Conservation (phyloP, 64 coral and sea anemone species). For the Platygyra sinensis region DNA sequence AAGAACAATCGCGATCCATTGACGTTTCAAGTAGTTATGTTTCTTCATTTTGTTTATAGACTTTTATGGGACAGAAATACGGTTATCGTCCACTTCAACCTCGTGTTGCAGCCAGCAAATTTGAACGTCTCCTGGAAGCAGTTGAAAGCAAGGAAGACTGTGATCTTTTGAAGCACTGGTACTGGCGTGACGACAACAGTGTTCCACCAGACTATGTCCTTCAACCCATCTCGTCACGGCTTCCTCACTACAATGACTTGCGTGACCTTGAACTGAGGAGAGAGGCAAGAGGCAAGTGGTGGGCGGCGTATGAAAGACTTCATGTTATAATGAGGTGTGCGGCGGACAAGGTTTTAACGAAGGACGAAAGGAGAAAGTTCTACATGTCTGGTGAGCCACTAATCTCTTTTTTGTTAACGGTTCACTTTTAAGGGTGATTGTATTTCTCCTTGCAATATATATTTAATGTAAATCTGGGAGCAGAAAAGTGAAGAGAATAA, state of each 20-base stretch:
- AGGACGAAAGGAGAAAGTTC: conserved; percentile 57
- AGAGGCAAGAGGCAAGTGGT: conserved; percentile 77
- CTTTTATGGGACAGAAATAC: conserved; percentile 91
- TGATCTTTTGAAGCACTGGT: conserved; percentile 66
- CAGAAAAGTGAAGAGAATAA: too few species aligned
- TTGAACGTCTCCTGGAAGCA: conserved; percentile 55
- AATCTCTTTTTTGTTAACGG: background rate
- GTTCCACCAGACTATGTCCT: conserved; percentile 77
- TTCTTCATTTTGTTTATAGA: conserved; percentile 27
- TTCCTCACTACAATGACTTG: conserved; percentile 83
- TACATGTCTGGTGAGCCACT: conserved; percentile 77
- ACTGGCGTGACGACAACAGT: conserved; percentile 66
- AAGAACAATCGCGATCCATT: background rate
- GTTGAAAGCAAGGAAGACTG: conserved; percentile 47
- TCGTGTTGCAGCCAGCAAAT: conserved; percentile 52
- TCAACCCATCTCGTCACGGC: conserved; percentile 69
- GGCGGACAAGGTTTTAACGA: conserved; percentile 57
- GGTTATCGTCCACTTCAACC: too few species aligned
- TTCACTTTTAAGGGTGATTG: too few species aligned
- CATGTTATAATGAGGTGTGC: conserved; percentile 70
- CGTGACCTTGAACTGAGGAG: conserved; percentile 58
- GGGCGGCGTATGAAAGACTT: conserved; percentile 83
- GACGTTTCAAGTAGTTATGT: too few species aligned
- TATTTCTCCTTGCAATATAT: too few species aligned
- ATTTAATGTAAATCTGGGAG: too few species aligned